Evolutionary conservation across 2,888 invertebrate genomes (phyloP).

Genomic region (Punctoribates punctum): DNA sequence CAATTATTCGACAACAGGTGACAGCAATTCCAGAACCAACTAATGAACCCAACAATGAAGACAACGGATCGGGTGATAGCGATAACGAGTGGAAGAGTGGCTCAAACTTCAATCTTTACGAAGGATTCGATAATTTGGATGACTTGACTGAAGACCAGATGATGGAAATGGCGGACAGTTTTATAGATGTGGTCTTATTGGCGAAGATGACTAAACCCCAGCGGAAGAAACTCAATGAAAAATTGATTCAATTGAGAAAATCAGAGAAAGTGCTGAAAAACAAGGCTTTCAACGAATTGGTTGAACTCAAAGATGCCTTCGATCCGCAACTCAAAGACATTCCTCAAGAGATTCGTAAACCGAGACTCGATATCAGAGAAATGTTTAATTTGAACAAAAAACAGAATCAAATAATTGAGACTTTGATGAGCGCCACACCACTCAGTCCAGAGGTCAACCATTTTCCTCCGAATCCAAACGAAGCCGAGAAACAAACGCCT

Average conservation of each 20-base stretch:
- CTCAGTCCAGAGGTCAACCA: not conserved
- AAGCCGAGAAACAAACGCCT: not conserved
- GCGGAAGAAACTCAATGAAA: not conserved
- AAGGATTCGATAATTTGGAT: not conserved
- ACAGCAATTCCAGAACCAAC: too few species aligned
- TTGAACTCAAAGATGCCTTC: not conserved
- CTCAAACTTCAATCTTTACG: not conserved
- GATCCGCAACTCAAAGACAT: constrained; percentile 8
- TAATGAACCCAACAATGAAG: too few species aligned
- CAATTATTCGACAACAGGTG: too few species aligned
- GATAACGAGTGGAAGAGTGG: not conserved
- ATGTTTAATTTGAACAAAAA: constrained; percentile 3
- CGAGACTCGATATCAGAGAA: not conserved
- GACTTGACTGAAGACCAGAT: constrained; percentile 17
- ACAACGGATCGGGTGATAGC: not conserved
- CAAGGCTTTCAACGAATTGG: constrained; percentile 9
- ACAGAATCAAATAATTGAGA: not conserved
- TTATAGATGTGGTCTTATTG: not conserved
- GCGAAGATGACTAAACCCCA: not conserved
- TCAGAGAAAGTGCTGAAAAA: not conserved
- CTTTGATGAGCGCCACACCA: not conserved
- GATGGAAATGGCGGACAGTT: constrained; percentile 24
- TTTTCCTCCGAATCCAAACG: too few species aligned
- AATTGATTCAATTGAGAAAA: not conserved
- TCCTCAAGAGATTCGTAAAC: constrained; percentile 23